These are phyloP conservation scores for Meriones unguiculatus DNA, from an alignment of 2,113 vertebrate species.

Conservation along the genomic window DNA sequence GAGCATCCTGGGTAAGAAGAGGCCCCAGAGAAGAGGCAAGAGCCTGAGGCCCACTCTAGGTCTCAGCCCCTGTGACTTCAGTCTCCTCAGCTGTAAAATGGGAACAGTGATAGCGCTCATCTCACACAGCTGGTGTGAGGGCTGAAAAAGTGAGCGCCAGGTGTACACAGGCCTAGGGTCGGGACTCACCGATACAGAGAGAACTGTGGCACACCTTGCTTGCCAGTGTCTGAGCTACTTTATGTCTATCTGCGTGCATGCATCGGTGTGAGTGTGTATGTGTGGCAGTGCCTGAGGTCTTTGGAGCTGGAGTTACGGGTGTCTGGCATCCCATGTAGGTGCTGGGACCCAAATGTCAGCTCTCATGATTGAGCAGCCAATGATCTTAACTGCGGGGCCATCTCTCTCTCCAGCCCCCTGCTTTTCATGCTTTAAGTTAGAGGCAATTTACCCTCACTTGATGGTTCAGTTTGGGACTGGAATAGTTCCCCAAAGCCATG, in stretches of 20 bases:
- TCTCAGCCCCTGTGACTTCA: neutral
- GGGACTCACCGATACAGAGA: neutral
- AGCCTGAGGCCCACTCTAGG: too few species aligned
- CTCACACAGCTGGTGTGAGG: neutral
- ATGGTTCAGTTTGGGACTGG: neutral
- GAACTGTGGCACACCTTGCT: neutral
- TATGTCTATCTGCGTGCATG: too few species aligned
- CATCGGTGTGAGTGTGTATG: neutral
- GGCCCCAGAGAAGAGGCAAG: neutral
- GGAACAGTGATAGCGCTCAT: neutral
- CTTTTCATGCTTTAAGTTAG: neutral
- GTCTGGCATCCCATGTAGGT: too few species aligned
- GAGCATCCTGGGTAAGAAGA: neutral
- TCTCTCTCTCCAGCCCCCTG: neutral
- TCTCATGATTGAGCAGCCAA: too few species aligned
- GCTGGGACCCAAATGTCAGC: too few species aligned
- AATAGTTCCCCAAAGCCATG: neutral
- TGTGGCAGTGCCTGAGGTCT: neutral
- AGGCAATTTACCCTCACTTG: neutral
- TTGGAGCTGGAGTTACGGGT: neutral
- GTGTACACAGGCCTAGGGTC: neutral
- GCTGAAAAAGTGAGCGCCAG: too few species aligned
- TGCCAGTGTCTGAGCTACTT: neutral
- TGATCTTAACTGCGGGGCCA: neutral
- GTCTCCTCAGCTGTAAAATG: neutral